phyloP scores from a whole-genome alignment of 2,888 invertebrate genomes.

The Rhagophthalmus giganteus region DNA sequence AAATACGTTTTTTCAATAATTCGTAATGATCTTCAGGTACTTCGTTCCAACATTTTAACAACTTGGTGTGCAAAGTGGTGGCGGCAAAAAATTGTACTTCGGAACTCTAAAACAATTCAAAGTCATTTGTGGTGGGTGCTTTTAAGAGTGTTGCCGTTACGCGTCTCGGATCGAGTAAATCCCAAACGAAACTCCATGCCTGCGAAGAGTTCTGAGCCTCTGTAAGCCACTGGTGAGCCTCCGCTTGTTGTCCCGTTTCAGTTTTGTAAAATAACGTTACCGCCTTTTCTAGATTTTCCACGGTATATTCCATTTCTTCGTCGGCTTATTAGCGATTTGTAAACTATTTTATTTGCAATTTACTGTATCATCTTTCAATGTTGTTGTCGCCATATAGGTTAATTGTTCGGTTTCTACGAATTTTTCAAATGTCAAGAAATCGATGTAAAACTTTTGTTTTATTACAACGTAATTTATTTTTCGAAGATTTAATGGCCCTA shows the following conservation, averaged over 20 bases:
- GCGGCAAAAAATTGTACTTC: slow-evolving; percentile 96
- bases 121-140: too few relatives aligned
- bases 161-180: slow-evolving; percentile 78
- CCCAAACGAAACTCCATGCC: slow-evolving; percentile 94
- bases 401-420: neutral
- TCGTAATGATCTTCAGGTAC: slow-evolving; percentile 79
- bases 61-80: slow-evolving; percentile 84
- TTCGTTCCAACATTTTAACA: slow-evolving; percentile 86
- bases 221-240: slow-evolving; percentile 84
- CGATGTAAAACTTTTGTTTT: neutral
- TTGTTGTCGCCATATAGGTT: neutral
- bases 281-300: slow-evolving; percentile 69
- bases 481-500: neutral
- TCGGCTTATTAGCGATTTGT: neutral
- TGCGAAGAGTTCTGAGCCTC: slow-evolving; percentile 81
- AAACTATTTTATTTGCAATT: neutral
- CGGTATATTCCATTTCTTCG: slow-evolving; percentile 62
- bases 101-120: slow-evolving; percentile 65
- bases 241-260: slow-evolving; percentile 68
- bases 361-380: neutral
- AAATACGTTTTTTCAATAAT: slow-evolving; percentile 73
- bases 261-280: slow-evolving; percentile 69
- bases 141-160: too few relatives aligned
- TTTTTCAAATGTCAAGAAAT: neutral
- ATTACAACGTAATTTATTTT: neutral